These are phyloP conservation scores for Ia io DNA, from an alignment of 2,113 vertebrate species.

Conservation along the genomic window DNA sequence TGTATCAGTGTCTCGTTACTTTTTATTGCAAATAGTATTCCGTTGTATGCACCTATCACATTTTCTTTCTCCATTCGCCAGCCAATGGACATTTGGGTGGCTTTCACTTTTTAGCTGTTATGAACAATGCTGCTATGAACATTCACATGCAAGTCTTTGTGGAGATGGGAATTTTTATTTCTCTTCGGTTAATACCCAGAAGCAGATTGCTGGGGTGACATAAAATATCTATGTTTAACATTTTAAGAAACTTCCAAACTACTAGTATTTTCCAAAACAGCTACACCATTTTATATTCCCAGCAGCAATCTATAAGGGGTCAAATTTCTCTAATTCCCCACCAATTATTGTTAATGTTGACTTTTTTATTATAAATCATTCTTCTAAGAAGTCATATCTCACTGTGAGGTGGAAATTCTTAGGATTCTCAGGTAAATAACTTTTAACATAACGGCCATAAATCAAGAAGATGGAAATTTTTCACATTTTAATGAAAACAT, in stretches of 20 bases:
- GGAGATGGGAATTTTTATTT: not conserved
- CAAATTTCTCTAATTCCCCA: not conserved
- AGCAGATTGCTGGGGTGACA: not conserved
- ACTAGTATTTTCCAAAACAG: not conserved
- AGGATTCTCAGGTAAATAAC: not conserved
- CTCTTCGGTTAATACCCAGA: not conserved
- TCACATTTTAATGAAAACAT: slow-evolving; percentile 12
- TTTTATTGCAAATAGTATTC: not conserved
- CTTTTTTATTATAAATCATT: not conserved
- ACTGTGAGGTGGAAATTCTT: not conserved
- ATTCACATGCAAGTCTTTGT: not conserved
- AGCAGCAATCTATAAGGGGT: not conserved
- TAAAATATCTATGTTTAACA: not conserved
- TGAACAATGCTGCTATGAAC: not conserved
- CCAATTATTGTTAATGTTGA: not conserved
- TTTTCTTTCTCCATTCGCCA: not conserved
- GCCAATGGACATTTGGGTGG: not conserved
- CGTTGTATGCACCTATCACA: not conserved
- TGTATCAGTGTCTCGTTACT: not conserved
- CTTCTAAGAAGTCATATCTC: not conserved
- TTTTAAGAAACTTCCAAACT: not conserved
- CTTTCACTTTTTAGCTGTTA: not conserved
- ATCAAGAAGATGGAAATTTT: not conserved
- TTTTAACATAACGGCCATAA: not conserved
- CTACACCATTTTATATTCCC: not conserved